Evolutionary conservation across 2,113 vertebrate species (phyloP).

Genomic region (Hystrix brachyura): DNA sequence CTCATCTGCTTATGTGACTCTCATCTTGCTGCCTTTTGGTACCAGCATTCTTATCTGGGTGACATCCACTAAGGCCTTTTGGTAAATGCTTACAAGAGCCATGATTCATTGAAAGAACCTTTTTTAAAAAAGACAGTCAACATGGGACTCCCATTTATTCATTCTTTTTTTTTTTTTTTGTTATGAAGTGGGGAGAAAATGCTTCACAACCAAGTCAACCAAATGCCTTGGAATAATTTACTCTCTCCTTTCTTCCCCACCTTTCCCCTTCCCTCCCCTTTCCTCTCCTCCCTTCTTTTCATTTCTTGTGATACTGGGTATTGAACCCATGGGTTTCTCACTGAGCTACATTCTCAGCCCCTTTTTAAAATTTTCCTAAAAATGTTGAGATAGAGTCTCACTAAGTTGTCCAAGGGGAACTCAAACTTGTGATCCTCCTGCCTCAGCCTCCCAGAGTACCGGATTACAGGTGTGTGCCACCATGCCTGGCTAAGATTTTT

Average conservation of each 20-base stretch:
- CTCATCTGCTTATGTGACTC: not conserved
- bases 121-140: not conserved
- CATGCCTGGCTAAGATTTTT: not conserved
- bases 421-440: not conserved
- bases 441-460: not conserved
- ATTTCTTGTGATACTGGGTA: not conserved
- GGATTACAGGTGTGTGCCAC: not conserved
- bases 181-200: conserved; percentile 10
- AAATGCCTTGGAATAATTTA: not conserved
- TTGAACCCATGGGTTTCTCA: not conserved
- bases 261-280: not conserved
- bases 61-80: not conserved
- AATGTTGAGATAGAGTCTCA: not conserved
- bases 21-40: not conserved
- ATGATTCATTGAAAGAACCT: not conserved
- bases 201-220: not conserved
- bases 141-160: not conserved
- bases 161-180: not conserved
- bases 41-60: not conserved
- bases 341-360: not conserved
- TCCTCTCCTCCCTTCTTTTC: not conserved
- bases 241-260: not conserved
- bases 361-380: not conserved
- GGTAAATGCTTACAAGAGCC: not conserved
- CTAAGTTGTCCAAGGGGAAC: not conserved